Evolutionary conservation across 1,140 invertebrate species (phyloP), one percentile per base, ranked within the genome.

Genomic region (Aphidius gifuensis): DNA sequence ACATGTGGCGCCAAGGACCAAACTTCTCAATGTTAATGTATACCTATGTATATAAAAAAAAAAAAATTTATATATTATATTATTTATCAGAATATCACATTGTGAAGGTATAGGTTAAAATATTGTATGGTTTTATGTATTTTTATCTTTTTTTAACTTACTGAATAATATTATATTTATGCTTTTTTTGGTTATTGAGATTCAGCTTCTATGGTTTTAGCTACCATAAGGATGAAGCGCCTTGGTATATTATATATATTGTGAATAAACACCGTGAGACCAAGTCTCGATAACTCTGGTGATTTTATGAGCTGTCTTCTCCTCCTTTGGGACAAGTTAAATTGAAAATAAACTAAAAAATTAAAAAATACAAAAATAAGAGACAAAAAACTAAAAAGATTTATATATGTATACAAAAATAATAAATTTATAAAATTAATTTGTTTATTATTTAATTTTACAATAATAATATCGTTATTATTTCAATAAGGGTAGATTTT

Each of bases 251-350:
- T 32, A 32, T 38, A 54, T 6, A 38, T 11, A 8, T 9, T 40
- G 21, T 48, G 40, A 49, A 58, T 61, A 62, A 55, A 55, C 53
- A 62, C 61, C 61, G 61, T 62, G 61, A 57, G 61, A 58, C 55
- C 47, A 46, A 62, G 54, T 58, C 55, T 50, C 61, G 54, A 62
- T 62, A 62, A 62, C 61, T 62, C 53, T 62, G 11, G 47, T 55
- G 9, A 62, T 62, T 62, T 62, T 62, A 62, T 46, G 61, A 62
- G 61, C 61, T 62, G 61, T 62, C 61, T 58, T 62, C 54, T 62
- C 55, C 61, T 58, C 55, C 50, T 53, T 53, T 21, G 39, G 40
- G 39, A 40, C 39, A 42, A 55, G 53, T 55, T 43, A 40, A 55
- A 55, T 55, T 55, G 39, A 42, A 43, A 43, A 55, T 38, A 55